Evolutionary conservation across 2,797 vertebrate genomes (phyloP).

Genomic region (Synanceia verrucosa): DNA sequence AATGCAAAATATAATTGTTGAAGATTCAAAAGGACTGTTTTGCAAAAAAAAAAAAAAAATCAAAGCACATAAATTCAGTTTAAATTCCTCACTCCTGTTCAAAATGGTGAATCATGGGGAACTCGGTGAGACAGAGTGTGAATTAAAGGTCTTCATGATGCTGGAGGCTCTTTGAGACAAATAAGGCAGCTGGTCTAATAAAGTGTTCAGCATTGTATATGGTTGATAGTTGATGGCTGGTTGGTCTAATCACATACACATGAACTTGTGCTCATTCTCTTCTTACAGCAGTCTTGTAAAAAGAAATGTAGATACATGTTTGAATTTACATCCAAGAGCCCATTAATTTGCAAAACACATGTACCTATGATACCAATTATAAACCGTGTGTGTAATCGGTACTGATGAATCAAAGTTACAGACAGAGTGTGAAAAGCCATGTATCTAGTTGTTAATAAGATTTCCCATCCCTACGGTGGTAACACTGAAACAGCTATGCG

Average conservation of each 20-base stretch:
- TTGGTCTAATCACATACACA: neutral
- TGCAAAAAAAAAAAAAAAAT: too few species aligned
- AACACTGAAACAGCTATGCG: constrained; percentile 6
- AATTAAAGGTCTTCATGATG: too few species aligned
- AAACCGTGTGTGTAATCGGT: neutral
- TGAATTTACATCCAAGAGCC: neutral
- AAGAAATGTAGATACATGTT: neutral
- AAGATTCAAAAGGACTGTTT: too few species aligned
- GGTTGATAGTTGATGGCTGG: neutral
- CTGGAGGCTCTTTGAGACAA: too few species aligned
- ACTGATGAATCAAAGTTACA: constrained; percentile 24
- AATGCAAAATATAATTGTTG: too few species aligned
- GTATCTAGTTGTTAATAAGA: constrained; percentile 16
- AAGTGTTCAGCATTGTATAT: too few species aligned
- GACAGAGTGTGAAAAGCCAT: neutral
- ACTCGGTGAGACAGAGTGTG: too few species aligned
- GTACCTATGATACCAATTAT: neutral
- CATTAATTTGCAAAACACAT: constrained; percentile 1
- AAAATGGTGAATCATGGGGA: too few species aligned
- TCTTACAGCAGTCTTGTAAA: neutral
- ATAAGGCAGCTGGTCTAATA: too few species aligned
- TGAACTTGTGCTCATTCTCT: neutral
- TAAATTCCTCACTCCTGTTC: too few species aligned
- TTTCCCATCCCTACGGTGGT: constrained; percentile 27
- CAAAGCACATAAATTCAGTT: too few species aligned